Evolutionary conservation across 2,888 invertebrate species (phyloP), one percentile per base, ranked within the genome.

Genomic region (Metopia argyrocephala): DNA sequence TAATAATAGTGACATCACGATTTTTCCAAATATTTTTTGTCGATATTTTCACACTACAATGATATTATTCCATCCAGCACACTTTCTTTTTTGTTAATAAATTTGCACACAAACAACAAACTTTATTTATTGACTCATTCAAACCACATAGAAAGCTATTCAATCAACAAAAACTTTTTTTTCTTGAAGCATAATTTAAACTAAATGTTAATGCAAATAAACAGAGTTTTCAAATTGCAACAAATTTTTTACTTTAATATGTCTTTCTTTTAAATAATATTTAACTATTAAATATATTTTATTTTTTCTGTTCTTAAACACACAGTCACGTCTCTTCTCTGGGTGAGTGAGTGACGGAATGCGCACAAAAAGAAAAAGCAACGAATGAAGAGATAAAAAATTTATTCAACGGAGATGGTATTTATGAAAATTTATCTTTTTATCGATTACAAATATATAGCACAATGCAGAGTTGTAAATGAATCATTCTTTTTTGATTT

Each of bases 321-420:
- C 78, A 81, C 79, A 69, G 62, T 23, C 81, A 80, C 83, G 81
- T 83, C 83, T 79, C 80, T 79, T 79, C 79, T 78, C 79, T 38
- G 56, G 83, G 84, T 82, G 83, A 84, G 84, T 83, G 84, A 85
- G 85, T 85, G 85, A 84, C 83, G 86, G 86, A 86, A 86, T 86
- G 86, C 84, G 83, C 64, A 75, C 27, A 20, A 54, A 74, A 59
- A 27, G 54, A 71, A 27, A 64, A 69, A 59, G 18, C 64, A 71
- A 54, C 54, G 4, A 21, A 50, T 25, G n/a, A 38, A 61, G 45
- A 21, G 28, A 15, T 18, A 12, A 27, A 45, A 31, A 4, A 38
- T 2, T 5, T 6, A 61, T 2, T 5, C 5, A 48, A 5, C 18
- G 27, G 48, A 18, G 62, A 61, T 61, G 61, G 38, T 38, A 15